Conservation (phyloP, 2,888 invertebrate species). For the Eupelmus urozonus region DNA sequence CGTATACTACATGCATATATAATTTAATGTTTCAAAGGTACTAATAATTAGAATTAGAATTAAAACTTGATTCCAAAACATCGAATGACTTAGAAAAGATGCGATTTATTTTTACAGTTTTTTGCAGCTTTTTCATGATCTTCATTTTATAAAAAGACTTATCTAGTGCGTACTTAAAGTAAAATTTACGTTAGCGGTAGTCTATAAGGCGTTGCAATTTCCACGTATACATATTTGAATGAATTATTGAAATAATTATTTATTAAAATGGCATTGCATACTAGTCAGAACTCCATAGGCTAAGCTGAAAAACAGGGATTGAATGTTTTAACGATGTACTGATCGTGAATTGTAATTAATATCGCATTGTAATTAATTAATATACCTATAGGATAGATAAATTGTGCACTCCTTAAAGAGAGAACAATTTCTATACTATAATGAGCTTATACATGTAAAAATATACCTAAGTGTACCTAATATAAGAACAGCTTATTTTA, state of each 20-base stretch:
- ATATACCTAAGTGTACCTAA: slow-evolving; percentile 76
- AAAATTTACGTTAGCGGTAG: slow-evolving; percentile 45
- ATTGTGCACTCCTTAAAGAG: slow-evolving; percentile 63
- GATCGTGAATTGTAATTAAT: slow-evolving; percentile 60
- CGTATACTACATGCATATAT: slow-evolving; percentile 34
- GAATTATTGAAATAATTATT: slow-evolving; percentile 56
- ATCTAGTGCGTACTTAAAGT: slow-evolving; percentile 51
- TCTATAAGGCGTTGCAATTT: slow-evolving; percentile 41
- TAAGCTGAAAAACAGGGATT: slow-evolving; percentile 71
- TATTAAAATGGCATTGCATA: slow-evolving; percentile 64
- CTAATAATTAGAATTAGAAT: slow-evolving; percentile 54
- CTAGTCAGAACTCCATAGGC: slow-evolving; percentile 73
- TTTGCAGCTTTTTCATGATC: slow-evolving; percentile 51
- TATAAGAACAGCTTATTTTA: slow-evolving; percentile 72
- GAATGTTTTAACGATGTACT: slow-evolving; percentile 66
- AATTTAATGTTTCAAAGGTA: slow-evolving; percentile 54
- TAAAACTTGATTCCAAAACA: slow-evolving; percentile 59
- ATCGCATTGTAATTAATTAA: slow-evolving; percentile 57
- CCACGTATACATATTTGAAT: slow-evolving; percentile 47
- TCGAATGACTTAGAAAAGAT: slow-evolving; percentile 55
- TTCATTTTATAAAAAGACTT: slow-evolving; percentile 54
- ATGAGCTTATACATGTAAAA: slow-evolving; percentile 77
- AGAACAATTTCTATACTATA: slow-evolving; percentile 72
- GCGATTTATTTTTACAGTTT: slow-evolving; percentile 54
- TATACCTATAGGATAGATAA: slow-evolving; percentile 55